phyloP scores from a whole-genome alignment of 2,888 invertebrate species.

The Leucoptera coffeella region DNA sequence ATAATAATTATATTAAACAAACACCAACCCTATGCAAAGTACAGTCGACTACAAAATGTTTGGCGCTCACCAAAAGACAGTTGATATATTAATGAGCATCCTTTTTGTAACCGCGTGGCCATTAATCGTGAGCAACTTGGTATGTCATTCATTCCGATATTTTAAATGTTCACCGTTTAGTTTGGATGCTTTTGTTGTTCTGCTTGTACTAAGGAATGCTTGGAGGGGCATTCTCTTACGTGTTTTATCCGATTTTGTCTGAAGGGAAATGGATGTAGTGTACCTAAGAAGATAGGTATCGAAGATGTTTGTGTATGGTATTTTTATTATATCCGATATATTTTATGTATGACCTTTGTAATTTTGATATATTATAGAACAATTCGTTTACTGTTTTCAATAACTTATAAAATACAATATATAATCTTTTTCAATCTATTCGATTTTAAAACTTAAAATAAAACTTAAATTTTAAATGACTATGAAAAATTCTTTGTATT shows the following conservation, averaged over 20 bases:
- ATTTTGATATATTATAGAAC: not conserved
- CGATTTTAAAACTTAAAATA: too few relatives aligned
- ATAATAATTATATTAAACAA: too few relatives aligned
- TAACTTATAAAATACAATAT: too few relatives aligned
- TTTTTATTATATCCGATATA: too few relatives aligned
- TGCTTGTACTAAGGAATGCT: constrained; percentile 26
- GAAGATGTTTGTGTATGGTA: too few relatives aligned
- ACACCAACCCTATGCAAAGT: too few relatives aligned
- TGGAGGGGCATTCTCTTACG: constrained; percentile 8
- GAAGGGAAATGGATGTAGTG: not conserved
- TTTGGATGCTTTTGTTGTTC: constrained; percentile 43
- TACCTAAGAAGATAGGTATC: too few relatives aligned
- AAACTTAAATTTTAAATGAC: too few relatives aligned
- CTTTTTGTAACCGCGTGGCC: constrained; percentile 42
- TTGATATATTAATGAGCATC: constrained; percentile 51
- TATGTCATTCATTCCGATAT: constrained; percentile 55
- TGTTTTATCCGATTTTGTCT: not conserved
- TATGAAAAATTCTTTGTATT: not conserved
- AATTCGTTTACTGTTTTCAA: not conserved
- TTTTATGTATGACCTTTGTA: not conserved
- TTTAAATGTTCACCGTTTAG: constrained; percentile 36
- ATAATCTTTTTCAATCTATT: too few relatives aligned
- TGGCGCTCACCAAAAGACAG: constrained; percentile 44
- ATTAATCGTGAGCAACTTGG: constrained; percentile 49
- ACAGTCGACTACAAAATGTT: too few relatives aligned